A percentile compares a stretch with the other conserved stretches of the same genome.
Evolutionary conservation across 2,113 vertebrate species (phyloP).

Genomic region (Microcebus jonahi): DNA sequence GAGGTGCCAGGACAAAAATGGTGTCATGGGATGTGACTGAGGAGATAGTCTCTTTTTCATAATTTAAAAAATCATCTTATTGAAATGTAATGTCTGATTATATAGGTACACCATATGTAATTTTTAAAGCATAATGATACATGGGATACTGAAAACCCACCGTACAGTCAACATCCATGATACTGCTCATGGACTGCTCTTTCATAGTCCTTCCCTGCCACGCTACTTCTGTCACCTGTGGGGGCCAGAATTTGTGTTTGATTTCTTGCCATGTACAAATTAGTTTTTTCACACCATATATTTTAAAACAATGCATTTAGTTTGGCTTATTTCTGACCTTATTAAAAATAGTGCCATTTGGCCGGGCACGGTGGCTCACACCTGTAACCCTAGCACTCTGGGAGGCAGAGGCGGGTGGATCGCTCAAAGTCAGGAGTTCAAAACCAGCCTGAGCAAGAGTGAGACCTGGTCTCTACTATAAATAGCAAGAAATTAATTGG

Average conservation of each 20-base stretch:
- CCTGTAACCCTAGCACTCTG: too few relatives aligned
- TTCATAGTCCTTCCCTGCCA: neutral
- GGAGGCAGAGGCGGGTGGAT: too few relatives aligned
- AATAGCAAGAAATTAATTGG: too few relatives aligned
- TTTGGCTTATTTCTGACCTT: conserved; percentile 11
- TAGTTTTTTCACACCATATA: neutral
- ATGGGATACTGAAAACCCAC: neutral
- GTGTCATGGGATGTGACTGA: neutral
- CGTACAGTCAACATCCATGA: neutral
- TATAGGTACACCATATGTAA: neutral
- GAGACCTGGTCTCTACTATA: too few relatives aligned
- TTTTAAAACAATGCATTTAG: neutral
- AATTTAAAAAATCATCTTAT: neutral
- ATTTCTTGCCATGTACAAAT: neutral
- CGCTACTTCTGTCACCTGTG: too few relatives aligned
- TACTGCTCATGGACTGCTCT: neutral
- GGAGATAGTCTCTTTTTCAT: neutral
- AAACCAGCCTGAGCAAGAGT: too few relatives aligned
- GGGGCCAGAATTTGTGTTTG: neutral
- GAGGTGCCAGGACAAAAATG: neutral
- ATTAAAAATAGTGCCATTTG: neutral
- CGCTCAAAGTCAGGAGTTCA: too few relatives aligned
- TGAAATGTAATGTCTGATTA: neutral
- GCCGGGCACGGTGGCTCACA: too few relatives aligned
- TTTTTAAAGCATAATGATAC: neutral